Conservation (phyloP, 2,113 vertebrate genomes). For the Thunnus maccoyii region DNA sequence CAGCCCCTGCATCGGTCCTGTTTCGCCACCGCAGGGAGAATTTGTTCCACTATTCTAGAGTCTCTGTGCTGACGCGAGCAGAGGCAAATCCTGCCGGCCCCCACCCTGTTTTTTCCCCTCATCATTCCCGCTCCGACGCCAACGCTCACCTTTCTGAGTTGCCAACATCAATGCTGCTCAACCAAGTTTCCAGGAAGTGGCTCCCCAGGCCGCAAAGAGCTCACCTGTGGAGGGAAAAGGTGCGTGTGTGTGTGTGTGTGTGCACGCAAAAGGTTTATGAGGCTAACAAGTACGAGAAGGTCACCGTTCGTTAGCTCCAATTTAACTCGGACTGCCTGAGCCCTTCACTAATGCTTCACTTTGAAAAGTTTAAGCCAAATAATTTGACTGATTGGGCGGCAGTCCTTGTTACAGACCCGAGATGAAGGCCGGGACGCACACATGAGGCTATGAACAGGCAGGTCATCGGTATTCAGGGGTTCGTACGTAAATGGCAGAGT, state of each 20-base stretch:
- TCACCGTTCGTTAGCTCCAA: slow-evolving; percentile 71
- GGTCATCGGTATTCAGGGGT: slow-evolving; percentile 26
- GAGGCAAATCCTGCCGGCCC: slow-evolving; percentile 42
- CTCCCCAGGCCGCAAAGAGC: slow-evolving; percentile 36
- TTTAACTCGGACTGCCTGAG: slow-evolving; percentile 60
- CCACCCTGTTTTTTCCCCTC: slow-evolving; percentile 22
- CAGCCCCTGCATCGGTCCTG: neutral
- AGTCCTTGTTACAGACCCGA: slow-evolving; percentile 18
- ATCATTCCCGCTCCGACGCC: slow-evolving; percentile 39
- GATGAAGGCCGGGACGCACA: neutral
- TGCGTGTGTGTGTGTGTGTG: slow-evolving; percentile 1
- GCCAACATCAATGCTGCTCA: slow-evolving; percentile 68
- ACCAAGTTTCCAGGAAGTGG: slow-evolving; percentile 70
- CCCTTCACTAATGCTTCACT: slow-evolving; percentile 60
- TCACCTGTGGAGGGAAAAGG: slow-evolving; percentile 63
- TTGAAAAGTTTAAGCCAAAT: slow-evolving; percentile 57
- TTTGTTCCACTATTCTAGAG: slow-evolving; percentile 51
- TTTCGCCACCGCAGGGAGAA: slow-evolving; percentile 30
- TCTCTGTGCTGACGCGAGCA: slow-evolving; percentile 61
- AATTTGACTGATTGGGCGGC: slow-evolving; percentile 51
- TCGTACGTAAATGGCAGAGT: slow-evolving; percentile 21
- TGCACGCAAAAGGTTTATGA: neutral
- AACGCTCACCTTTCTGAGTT: slow-evolving; percentile 60
- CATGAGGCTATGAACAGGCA: slow-evolving; percentile 23
- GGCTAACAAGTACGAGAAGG: slow-evolving; percentile 20